Percentiles rank a stretch among this genome's conserved stretches.
Conservation (phyloP, 2,113 vertebrate species). For the Triplophysa siluroides region DNA sequence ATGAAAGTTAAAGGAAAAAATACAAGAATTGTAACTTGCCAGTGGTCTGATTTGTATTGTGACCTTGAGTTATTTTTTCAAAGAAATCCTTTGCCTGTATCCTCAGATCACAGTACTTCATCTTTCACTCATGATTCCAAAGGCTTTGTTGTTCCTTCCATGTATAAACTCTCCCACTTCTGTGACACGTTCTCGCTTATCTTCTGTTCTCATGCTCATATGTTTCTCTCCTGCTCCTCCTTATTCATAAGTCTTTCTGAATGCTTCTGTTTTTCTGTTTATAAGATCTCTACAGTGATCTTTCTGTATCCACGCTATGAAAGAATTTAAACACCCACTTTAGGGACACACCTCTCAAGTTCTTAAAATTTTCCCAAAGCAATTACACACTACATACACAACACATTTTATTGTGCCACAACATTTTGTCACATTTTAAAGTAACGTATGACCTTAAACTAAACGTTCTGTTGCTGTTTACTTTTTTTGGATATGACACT, state of each 20-base stretch:
- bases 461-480: too few species aligned
- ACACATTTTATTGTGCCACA: neutral
- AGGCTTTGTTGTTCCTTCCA: neutral
- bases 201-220: slow-evolving; percentile 54
- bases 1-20: neutral
- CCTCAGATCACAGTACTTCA: neutral
- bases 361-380: neutral
- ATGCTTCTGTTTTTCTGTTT: neutral
- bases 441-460: too few species aligned
- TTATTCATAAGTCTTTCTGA: neutral
- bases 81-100: neutral
- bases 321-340: slow-evolving; percentile 3
- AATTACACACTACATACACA: neutral
- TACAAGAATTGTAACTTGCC: slow-evolving; percentile 8
- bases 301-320: neutral
- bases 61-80: neutral
- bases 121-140: neutral
- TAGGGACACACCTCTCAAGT: slow-evolving; percentile 4
- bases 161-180: neutral
- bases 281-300: neutral
- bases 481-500: too few species aligned
- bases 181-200: neutral
- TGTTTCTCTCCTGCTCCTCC: slow-evolving; percentile 6
- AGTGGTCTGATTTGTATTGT: neutral
- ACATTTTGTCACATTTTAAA: neutral